Conservation (phyloP, 2,888 invertebrate species). For the Pollenia labialis region DNA sequence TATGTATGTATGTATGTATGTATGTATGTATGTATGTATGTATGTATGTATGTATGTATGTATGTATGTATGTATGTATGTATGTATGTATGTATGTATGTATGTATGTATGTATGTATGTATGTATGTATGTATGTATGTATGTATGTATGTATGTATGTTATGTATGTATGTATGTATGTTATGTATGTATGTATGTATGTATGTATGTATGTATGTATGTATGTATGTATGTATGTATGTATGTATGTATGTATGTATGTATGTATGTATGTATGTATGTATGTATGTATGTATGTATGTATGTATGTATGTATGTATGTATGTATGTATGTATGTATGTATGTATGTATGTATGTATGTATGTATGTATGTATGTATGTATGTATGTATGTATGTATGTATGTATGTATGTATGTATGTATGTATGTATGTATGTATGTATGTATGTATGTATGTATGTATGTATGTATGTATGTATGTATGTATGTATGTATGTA, state of each 20-base stretch:
- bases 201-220: constrained; percentile 20
- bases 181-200: too few relatives aligned
- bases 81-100: neutral
- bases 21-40: neutral
- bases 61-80: neutral
- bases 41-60: neutral
- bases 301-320: constrained; percentile 22
- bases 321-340: constrained; percentile 20
- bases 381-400: constrained; percentile 18
- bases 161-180: too few relatives aligned
- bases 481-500: constrained; percentile 22
- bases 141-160: too few relatives aligned
- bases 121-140: neutral
- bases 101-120: neutral
- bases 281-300: constrained; percentile 22
- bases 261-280: constrained; percentile 22
- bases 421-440: constrained; percentile 20
- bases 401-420: constrained; percentile 20
- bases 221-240: constrained; percentile 20
- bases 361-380: constrained; percentile 19
- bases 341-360: constrained; percentile 20
- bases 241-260: constrained; percentile 20
- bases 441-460: constrained; percentile 20
- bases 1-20: neutral
- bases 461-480: constrained; percentile 22